phyloP scores from a whole-genome alignment of 2,113 vertebrate species.

The Gallinago media region DNA sequence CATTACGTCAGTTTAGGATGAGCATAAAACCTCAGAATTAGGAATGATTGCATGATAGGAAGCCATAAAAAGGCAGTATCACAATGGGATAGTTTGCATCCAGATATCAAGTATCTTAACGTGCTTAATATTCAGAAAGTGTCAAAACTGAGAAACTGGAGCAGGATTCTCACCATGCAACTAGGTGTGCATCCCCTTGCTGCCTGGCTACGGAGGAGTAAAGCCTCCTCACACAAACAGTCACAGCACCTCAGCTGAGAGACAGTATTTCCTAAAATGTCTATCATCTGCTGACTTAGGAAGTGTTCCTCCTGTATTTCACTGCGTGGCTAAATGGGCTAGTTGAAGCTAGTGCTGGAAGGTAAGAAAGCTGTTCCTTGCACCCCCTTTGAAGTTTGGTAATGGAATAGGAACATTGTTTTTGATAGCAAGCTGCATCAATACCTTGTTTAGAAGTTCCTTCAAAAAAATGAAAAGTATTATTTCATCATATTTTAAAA shows the following conservation, averaged over 20 bases:
- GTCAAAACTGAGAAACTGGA: background rate
- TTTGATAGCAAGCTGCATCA: background rate
- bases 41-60: background rate
- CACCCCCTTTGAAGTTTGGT: background rate
- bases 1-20: background rate
- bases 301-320: background rate
- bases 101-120: background rate
- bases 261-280: background rate
- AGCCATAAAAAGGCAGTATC: background rate
- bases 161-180: fast-evolving
- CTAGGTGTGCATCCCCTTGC: fast-evolving
- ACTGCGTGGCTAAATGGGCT: background rate
- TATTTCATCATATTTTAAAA: background rate
- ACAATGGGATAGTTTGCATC: background rate
- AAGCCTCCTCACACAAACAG: background rate
- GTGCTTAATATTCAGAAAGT: background rate
- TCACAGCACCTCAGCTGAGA: background rate
- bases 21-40: background rate
- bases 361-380: background rate
- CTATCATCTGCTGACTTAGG: background rate
- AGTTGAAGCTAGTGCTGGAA: background rate
- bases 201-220: background rate
- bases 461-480: background rate
- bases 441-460: background rate
- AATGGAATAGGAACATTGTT: background rate